phyloP scores from a whole-genome alignment of 2,113 vertebrate genomes.

The Rhynchomys soricoides region DNA sequence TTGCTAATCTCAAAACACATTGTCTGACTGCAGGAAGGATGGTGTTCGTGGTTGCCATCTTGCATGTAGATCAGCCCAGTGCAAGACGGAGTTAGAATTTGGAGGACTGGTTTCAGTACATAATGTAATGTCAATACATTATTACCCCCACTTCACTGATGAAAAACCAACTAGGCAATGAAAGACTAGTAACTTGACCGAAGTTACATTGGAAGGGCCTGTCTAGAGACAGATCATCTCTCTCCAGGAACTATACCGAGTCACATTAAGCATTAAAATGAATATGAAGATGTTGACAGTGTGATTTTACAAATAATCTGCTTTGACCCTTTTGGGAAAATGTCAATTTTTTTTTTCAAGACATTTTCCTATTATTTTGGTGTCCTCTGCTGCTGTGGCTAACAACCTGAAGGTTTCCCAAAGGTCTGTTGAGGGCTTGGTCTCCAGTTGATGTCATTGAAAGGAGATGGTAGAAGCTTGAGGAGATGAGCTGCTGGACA shows the following conservation, averaged over 20 bases:
- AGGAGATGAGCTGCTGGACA: neutral
- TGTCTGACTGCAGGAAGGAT: neutral
- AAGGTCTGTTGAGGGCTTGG: neutral
- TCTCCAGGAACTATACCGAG: neutral
- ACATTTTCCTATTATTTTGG: neutral
- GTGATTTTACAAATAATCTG: neutral
- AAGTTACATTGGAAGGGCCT: neutral
- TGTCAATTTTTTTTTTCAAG: neutral
- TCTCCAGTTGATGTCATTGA: neutral
- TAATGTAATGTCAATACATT: neutral
- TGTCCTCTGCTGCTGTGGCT: neutral
- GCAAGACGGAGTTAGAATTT: neutral
- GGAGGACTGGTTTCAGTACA: neutral
- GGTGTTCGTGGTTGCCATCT: neutral
- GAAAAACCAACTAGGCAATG: neutral
- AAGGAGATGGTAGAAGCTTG: neutral
- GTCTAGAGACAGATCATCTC: neutral
- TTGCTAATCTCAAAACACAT: neutral
- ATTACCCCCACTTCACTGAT: neutral
- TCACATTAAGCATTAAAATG: neutral
- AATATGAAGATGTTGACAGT: neutral
- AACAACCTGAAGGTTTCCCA: neutral
- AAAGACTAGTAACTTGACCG: neutral
- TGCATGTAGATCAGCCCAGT: neutral
- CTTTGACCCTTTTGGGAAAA: slow-evolving; percentile 9